These are phyloP conservation scores for Nasonia giraulti DNA, from an alignment of 1,140 invertebrate species.

Conservation along the genomic window DNA sequence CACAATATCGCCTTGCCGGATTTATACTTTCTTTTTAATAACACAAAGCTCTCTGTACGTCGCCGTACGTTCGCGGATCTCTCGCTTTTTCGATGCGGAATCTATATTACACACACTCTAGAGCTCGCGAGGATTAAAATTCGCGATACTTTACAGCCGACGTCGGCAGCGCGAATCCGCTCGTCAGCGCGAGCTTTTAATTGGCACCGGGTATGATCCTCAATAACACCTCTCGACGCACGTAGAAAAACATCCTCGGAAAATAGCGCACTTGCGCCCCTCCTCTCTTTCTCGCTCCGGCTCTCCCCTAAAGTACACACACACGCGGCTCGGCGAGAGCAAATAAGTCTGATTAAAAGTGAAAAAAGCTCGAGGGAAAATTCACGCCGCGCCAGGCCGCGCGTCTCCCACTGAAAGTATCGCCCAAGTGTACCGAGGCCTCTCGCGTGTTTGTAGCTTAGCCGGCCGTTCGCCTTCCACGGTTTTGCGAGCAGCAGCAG, in stretches of 20 bases:
- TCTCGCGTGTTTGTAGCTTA: not conserved
- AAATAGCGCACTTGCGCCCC: too few relatives aligned
- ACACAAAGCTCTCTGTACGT: not conserved
- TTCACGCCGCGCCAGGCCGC: too few relatives aligned
- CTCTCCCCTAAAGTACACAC: too few relatives aligned
- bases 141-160: not conserved
- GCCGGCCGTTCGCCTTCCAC: not conserved
- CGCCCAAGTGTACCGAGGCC: too few relatives aligned
- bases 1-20: not conserved
- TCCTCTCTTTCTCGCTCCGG: too few relatives aligned
- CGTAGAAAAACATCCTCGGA: too few relatives aligned
- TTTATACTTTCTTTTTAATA: not conserved
- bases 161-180: too few relatives aligned
- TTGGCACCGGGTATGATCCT: too few relatives aligned
- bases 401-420: too few relatives aligned
- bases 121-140: not conserved
- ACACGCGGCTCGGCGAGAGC: not conserved
- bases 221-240: too few relatives aligned
- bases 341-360: conserved; percentile 11
- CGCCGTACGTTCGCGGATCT: not conserved
- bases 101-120: not conserved
- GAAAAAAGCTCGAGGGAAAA: not conserved
- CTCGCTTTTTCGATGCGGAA: not conserved
- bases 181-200: too few relatives aligned
- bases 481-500: not conserved